Percentiles rank a stretch among this genome's conserved stretches.
Conservation (phyloP, 2,888 invertebrate genomes). For the Stomorhina lunata region DNA sequence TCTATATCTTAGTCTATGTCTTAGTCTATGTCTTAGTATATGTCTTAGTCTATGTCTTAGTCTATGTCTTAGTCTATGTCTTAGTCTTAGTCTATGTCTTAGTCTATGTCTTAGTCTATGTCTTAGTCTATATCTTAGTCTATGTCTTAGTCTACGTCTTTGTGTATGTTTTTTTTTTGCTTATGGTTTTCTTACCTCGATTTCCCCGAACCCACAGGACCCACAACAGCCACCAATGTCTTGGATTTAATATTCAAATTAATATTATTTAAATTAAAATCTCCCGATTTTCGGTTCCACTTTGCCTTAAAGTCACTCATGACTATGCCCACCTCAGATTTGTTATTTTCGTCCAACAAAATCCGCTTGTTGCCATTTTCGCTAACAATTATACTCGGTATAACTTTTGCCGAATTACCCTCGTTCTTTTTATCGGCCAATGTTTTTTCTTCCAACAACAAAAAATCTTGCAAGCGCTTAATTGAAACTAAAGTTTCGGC, state of each 20-base stretch:
- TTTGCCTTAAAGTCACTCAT: conserved; percentile 85
- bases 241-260: conserved; percentile 84
- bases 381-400: conserved; percentile 62
- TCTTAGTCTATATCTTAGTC: too few species aligned
- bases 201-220: conserved; percentile 87
- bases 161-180: too few species aligned
- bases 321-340: conserved; percentile 80
- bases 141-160: too few species aligned
- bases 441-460: conserved; percentile 83
- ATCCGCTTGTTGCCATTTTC: conserved; percentile 68
- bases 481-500: conserved; percentile 84
- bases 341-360: conserved; percentile 40
- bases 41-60: too few species aligned
- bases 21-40: too few species aligned
- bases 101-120: too few species aligned
- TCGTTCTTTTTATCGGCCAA: conserved; percentile 70
- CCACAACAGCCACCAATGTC: conserved; percentile 85
- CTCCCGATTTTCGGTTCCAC: conserved; percentile 83
- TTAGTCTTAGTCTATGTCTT: too few species aligned
- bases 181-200: conserved; percentile 74
- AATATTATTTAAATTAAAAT: conserved; percentile 85
- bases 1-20: too few species aligned
- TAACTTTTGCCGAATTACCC: conserved; percentile 32
- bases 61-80: too few species aligned
- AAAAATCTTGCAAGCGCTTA: conserved; percentile 81